Percentiles rank a stretch among this genome's conserved stretches.
phyloP scores from a whole-genome alignment of 2,888 invertebrate species.

The Ypsolopha scabrella region DNA sequence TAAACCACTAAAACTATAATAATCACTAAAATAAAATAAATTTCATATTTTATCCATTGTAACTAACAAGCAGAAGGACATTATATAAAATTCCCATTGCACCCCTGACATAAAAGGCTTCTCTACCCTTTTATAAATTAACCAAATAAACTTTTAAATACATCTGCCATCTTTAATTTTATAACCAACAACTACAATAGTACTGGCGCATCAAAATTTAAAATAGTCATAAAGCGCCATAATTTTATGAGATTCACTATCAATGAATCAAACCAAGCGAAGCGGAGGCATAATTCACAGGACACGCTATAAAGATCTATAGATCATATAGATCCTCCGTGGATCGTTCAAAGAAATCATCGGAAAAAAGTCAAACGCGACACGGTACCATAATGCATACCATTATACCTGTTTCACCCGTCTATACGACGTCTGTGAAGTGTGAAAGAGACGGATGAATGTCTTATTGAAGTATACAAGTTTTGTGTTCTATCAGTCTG shows the following conservation, averaged over 20 bases:
- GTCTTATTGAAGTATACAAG: constrained; percentile 39
- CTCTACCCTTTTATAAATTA: too few species aligned
- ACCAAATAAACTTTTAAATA: too few species aligned
- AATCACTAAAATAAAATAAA: too few species aligned
- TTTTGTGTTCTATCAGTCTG: constrained; percentile 30
- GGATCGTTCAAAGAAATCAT: constrained; percentile 60
- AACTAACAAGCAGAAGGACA: too few species aligned
- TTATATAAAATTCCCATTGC: too few species aligned
- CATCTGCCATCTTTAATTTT: too few species aligned
- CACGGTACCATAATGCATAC: constrained; percentile 56
- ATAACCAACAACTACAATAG: too few species aligned
- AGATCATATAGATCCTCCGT: constrained; percentile 46
- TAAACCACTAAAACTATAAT: too few species aligned
- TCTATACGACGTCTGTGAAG: constrained; percentile 3
- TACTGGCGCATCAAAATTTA: too few species aligned
- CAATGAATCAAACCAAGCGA: constrained; percentile 30
- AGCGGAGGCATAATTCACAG: constrained; percentile 53
- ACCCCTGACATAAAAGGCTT: too few species aligned
- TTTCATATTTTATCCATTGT: too few species aligned
- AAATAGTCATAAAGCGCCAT: constrained; percentile 13
- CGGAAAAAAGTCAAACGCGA: constrained; percentile 48
- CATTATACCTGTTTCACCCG: constrained; percentile 39
- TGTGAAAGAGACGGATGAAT: constrained; percentile 21
- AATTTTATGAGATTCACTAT: constrained; percentile 19
- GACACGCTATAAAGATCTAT: constrained; percentile 44